These are phyloP conservation scores for Gnatocerus cornutus DNA, from an alignment of 2,888 invertebrate genomes.

Conservation along the genomic window DNA sequence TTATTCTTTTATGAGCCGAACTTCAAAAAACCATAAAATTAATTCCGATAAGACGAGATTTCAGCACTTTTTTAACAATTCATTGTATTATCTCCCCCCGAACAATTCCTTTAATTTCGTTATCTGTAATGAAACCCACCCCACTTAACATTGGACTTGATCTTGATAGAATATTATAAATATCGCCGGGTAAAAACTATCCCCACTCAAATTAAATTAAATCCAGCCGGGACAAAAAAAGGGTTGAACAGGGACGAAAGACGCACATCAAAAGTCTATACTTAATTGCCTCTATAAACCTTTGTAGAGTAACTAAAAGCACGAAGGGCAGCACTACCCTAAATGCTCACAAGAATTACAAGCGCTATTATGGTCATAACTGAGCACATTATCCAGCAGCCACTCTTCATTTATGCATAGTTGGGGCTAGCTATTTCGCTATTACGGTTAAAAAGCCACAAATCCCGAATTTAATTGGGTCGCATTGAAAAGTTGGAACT, in stretches of 20 bases:
- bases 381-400: conserved; percentile 35
- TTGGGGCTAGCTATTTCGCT: conserved; percentile 30
- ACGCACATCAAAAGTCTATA: conserved; percentile 47
- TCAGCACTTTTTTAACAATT: conserved; percentile 34
- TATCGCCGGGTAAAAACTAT: conserved; percentile 21
- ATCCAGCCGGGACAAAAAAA: conserved; percentile 16
- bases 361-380: conserved; percentile 40
- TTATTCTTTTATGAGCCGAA: conserved; percentile 18
- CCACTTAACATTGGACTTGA: conserved; percentile 39
- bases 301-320: conserved; percentile 50
- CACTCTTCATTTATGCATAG: conserved; percentile 42
- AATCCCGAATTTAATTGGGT: conserved; percentile 25
- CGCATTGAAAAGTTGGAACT: conserved; percentile 9
- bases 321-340: conserved; percentile 39
- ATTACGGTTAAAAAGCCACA: conserved; percentile 35
- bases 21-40: conserved; percentile 35
- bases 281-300: conserved; percentile 52
- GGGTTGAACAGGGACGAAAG: too few species aligned
- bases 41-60: conserved; percentile 32
- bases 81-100: conserved; percentile 33
- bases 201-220: conserved; percentile 42
- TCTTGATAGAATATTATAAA: conserved; percentile 39
- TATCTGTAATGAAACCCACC: conserved; percentile 40
- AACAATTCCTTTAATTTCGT: conserved; percentile 44
- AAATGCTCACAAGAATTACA: conserved; percentile 43